These are phyloP conservation scores for Drosophila tsacasi DNA, from an alignment of 1,140 invertebrate species.

Conservation along the genomic window DNA sequence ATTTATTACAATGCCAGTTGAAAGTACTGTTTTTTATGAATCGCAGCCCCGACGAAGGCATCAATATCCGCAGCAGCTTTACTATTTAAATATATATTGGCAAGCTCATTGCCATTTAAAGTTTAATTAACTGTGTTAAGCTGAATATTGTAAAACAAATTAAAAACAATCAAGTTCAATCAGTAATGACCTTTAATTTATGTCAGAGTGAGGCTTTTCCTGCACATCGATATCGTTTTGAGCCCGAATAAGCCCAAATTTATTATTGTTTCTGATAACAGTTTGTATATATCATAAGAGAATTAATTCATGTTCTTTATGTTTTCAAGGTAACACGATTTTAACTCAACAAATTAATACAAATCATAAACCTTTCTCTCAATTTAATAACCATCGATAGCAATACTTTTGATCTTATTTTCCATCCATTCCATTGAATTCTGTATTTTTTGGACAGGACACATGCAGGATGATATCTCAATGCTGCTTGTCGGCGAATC, in stretches of 20 bases:
- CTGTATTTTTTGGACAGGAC: constrained; percentile 3
- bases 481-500: background rate
- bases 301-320: no score
- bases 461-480: background rate
- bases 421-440: background rate
- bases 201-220: no score
- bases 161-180: no score
- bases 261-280: no score
- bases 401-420: background rate
- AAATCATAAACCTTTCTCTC: background rate
- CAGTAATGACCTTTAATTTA: no score
- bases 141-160: no score
- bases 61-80: background rate
- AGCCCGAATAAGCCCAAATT: no score
- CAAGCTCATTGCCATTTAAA: background rate
- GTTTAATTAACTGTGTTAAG: background rate
- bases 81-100: constrained; percentile 8
- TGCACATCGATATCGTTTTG: no score
- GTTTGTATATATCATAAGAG: no score
- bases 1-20: background rate
- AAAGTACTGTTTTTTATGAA: background rate
- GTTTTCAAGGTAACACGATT: no score
- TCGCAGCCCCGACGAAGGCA: background rate
- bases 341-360: no score
- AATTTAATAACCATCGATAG: background rate